Percentiles rank a stretch among this genome's conserved stretches.
These are phyloP conservation scores for Camponotus pennsylvanicus DNA, from an alignment of 1,140 invertebrate species.

Conservation along the genomic window DNA sequence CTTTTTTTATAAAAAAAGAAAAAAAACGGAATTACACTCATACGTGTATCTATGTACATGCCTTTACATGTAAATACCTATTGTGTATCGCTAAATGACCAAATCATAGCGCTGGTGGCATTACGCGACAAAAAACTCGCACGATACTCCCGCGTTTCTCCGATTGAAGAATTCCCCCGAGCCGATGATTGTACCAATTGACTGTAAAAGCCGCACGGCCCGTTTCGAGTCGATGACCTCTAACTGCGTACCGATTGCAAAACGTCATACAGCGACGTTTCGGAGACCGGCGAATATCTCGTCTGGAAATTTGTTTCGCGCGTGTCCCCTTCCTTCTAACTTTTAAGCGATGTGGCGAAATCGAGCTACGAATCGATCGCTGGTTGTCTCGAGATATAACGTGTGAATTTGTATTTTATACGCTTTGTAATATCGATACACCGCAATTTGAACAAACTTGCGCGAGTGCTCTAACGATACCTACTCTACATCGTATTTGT, in stretches of 20 bases:
- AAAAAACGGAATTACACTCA: background rate
- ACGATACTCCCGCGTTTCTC: constrained; percentile 21
- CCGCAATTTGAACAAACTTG: background rate
- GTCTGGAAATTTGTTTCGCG: constrained; percentile 23
- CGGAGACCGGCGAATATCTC: constrained; percentile 45
- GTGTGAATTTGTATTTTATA: background rate
- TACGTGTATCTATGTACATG: constrained; percentile 19
- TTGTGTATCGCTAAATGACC: constrained; percentile 70
- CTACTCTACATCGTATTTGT: background rate
- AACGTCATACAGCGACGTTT: constrained; percentile 57
- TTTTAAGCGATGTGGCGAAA: constrained; percentile 56
- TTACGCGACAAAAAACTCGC: constrained; percentile 58
- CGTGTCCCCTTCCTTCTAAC: constrained; percentile 12
- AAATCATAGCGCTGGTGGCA: constrained; percentile 58
- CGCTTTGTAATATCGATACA: constrained; percentile 6
- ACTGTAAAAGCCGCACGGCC: constrained; percentile 19
- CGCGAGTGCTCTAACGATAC: constrained; percentile 17
- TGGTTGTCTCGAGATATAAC: constrained; percentile 40
- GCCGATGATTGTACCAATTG: constrained; percentile 26
- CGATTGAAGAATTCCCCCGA: constrained; percentile 13
- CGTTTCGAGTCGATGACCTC: constrained; percentile 25
- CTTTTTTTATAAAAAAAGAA: constrained; percentile 69
- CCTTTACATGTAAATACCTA: constrained; percentile 32
- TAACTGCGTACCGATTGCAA: constrained; percentile 42
- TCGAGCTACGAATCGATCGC: constrained; percentile 72